Base-by-base conservation (phyloP, 2,888 invertebrate species). In the Polyommatus iphigenia region DNA sequence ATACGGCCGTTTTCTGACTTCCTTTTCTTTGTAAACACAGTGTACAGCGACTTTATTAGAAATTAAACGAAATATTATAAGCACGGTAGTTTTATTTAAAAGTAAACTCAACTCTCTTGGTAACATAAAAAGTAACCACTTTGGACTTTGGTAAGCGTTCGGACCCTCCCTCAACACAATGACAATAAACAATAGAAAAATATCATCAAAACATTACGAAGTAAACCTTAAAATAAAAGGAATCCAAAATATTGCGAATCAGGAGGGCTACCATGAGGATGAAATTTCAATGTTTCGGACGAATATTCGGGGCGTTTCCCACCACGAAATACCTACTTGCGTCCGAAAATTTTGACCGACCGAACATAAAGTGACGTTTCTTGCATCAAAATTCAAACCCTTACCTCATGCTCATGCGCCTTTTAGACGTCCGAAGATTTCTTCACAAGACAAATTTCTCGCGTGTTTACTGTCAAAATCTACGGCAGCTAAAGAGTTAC, bases 71-170 rank as follows among this genome's bases (percentile, higher is more conserved):
- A 29, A 67, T 67, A 67, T 29, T 29, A 67, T 67, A 67, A 18
- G 29, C 67, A 67, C 13, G 6, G 3, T 67, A 67, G 15, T 67
- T 67, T 67, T 67, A 67, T 67, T 67, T 32, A 67, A n/a, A n/a
- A 7, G 15, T 67, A 29, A 20, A 67, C 29, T 67, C 13, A 20
- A 13, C 10, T 32, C 29, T 67, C 46, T 46, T 46, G 13, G 24
- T 62, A 67, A 67, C 67, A 67, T 24, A 18, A 67, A 67, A 67
- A 29, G 29, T 10, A 62, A 62, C 62, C 24, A 67, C 67, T 29
- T 32, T 67, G 29, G 67, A 32, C 67, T 29, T 32, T 67, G 29
- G 67, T 67, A 29, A 29, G 32, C 20, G 10, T 32, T 24, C 15
- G 67, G 15, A 67, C 29, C 15, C 24, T 10, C 15, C 13, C 15